These are phyloP conservation scores for Colistium nudipinnis DNA, from an alignment of 2,113 vertebrate genomes.

Conservation along the genomic window DNA sequence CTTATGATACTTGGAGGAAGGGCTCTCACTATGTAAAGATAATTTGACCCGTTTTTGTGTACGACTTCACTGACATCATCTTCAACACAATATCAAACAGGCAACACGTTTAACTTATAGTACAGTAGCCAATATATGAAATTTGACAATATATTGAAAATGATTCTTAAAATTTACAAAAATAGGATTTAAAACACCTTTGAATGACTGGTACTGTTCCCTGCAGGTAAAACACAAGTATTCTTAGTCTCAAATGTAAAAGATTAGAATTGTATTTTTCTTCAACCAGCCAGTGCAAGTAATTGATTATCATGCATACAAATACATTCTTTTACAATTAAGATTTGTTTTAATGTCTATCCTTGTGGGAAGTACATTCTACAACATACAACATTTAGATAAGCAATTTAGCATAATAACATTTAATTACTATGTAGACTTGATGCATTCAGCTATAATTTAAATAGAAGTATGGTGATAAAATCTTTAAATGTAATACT, in stretches of 20 bases:
- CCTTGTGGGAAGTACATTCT: background rate
- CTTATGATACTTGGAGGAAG: background rate
- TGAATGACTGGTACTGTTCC: background rate
- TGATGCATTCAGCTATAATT: conserved; percentile 7
- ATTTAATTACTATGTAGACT: background rate
- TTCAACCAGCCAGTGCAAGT: background rate
- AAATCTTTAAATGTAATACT: conserved; percentile 17
- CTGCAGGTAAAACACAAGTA: background rate
- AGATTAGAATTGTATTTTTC: background rate
- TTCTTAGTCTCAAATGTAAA: background rate
- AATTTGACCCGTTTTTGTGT: background rate
- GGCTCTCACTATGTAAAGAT: background rate
- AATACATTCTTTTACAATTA: no score
- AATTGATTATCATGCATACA: no score
- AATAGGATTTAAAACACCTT: background rate
- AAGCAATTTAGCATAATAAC: background rate
- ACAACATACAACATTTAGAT: background rate
- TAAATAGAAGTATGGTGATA: conserved; percentile 22
- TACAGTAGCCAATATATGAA: background rate
- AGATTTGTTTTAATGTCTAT: background rate
- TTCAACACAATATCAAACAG: background rate
- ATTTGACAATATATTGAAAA: background rate
- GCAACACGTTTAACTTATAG: background rate
- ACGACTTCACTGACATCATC: background rate
- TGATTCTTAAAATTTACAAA: conserved; percentile 17